These are phyloP conservation scores for Apamea crenata DNA, from an alignment of 2,888 invertebrate species.

Conservation along the genomic window DNA sequence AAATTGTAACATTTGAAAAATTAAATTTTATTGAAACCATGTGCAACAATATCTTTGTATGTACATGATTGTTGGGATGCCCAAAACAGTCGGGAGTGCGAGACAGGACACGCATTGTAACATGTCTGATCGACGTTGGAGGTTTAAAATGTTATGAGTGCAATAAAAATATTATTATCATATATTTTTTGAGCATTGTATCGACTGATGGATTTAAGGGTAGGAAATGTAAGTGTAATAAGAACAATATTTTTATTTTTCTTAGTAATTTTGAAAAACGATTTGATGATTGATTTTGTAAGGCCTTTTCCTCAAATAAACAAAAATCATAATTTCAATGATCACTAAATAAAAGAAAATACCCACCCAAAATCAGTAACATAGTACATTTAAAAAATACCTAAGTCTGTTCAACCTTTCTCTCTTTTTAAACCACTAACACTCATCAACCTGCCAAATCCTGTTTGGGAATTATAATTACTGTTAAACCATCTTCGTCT, in stretches of 20 bases:
- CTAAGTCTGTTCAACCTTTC: neutral
- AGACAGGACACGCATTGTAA: slow-evolving; percentile 17
- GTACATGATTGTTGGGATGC: slow-evolving; percentile 15
- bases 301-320: neutral
- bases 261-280: too few species aligned
- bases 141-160: slow-evolving; percentile 36
- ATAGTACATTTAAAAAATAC: neutral
- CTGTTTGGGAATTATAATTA: slow-evolving; percentile 6
- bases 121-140: slow-evolving; percentile 26
- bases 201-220: neutral
- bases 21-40: neutral
- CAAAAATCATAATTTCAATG: too few species aligned
- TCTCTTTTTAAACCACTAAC: neutral
- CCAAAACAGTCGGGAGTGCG: neutral
- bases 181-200: neutral
- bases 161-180: slow-evolving; percentile 11
- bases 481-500: slow-evolving; percentile 18
- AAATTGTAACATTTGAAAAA: neutral
- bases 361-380: too few species aligned
- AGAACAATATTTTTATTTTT: too few species aligned
- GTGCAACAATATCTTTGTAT: neutral
- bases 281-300: neutral
- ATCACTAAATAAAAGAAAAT: neutral
- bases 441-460: neutral
- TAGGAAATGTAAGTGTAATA: neutral